Conservation (phyloP, 1,140 invertebrate species). For the Drosophila kohkoa region DNA sequence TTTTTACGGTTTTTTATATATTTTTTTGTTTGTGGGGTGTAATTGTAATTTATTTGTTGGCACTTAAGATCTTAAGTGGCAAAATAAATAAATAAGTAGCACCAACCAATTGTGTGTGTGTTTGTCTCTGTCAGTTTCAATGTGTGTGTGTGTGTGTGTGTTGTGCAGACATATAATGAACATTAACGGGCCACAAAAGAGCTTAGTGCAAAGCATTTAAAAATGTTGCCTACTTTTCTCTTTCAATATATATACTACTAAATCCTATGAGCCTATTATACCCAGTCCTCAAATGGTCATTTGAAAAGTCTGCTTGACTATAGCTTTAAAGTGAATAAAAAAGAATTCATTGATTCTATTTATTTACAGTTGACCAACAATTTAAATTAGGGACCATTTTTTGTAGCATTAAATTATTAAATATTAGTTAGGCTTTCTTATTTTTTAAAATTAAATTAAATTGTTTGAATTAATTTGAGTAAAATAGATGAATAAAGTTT, state of each 20-base stretch:
- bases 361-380: too few relatives aligned
- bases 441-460: too few relatives aligned
- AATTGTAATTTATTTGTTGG: constrained; percentile 60
- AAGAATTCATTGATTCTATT: too few relatives aligned
- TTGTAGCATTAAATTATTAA: too few relatives aligned
- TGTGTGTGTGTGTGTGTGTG: constrained; percentile 1
- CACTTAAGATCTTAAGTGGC: constrained; percentile 63
- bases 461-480: too few relatives aligned
- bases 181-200: constrained; percentile 34
- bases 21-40: constrained; percentile 18
- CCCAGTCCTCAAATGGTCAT: neutral
- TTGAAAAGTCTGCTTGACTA: neutral
- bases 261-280: constrained; percentile 1
- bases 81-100: constrained; percentile 61
- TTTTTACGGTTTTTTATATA: constrained; percentile 11
- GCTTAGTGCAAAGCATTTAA: constrained; percentile 28
- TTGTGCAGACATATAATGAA: constrained; percentile 9
- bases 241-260: neutral
- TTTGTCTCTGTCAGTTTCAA: neutral
- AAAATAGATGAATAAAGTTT: too few relatives aligned
- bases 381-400: too few relatives aligned
- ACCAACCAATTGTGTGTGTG: constrained; percentile 9
- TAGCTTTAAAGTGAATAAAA: too few relatives aligned
- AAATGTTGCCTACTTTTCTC: constrained; percentile 30
- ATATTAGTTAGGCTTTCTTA: too few relatives aligned